Evolutionary conservation across 2,888 invertebrate genomes (phyloP), one percentile per base, ranked within the genome.

Genomic region (Catocala nupta): DNA sequence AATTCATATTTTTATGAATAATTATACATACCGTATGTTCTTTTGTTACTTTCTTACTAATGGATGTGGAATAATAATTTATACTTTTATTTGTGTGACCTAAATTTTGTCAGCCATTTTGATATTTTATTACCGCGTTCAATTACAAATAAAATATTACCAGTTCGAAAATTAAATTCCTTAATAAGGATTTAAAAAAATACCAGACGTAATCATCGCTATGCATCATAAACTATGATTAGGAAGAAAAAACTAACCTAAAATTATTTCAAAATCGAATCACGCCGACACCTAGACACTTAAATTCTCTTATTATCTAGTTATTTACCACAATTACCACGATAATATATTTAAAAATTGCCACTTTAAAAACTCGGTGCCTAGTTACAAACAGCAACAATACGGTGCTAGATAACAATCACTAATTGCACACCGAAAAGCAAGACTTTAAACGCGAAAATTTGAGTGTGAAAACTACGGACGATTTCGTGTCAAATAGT

Each of bases 381-480:
- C 70, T 73, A 71, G 71, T 72, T 71, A 73, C 75, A 51, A 64
- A 74, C 79, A 81, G 80, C 82, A 77, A 85, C 82, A 78, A 76
- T 77, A 80, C 78, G 75, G 79, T 83, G 81, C 74, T 75, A 87
- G 91, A 91, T 91, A 91, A 85, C 87, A 70, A 92, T 92, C 92
- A 77, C 81, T 90, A 92, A 92, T 92, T 91, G 90, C 86, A 84
- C 81, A 84, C 90, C 86, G 77, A 86, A 91, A 90, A 86, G 82
- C 89, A 85, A 84, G 87, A 83, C 82, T 82, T 81, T 86, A 83
- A 83, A 87, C 85, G 88, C 85, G 87, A 90, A 90, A 88, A 89
- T 92, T 90, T 89, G 88, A 90, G 92, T 91, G 91, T 86, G 89
- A 90, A 90, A 90, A 89, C 88, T 87, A 88, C 88, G 82, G 84